Base-by-base conservation (phyloP, 2,888 invertebrate genomes). In the Dryocosmus kuriphilus region DNA sequence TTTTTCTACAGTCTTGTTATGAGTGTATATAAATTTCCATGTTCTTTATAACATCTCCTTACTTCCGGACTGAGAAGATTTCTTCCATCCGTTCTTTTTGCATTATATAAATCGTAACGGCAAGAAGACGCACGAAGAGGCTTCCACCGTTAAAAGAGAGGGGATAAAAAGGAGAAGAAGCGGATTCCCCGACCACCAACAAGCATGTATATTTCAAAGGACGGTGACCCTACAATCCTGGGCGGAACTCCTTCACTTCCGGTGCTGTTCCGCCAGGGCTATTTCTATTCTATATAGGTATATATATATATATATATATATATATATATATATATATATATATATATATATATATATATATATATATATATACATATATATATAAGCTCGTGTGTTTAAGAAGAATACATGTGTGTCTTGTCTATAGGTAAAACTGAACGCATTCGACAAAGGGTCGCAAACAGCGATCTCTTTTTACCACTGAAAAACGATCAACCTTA, bases 241-340 rank as follows among this genome's bases (percentile, higher is more conserved):
- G 89, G 87, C 89, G 90, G 90, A 90, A 90, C 90, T 90, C 86
- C 86, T 89, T 88, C 87, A 83, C 90, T 89, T 90, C 90, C 90
- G 89, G 90, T 90, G 87, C 86, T 89, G 89, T 90, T 88, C 88
- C 88, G 87, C 85, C 88, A 86, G 85, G 84, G 86, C 87, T 89
- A 87, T 88, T 88, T 88, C 88, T 85, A 87, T 85, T 41, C 41
- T n/a, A 86, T 84, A 85, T 84, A 83, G n/a, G n/a, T n/a, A n/a
- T n/a, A n/a, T n/a, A n/a, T n/a, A n/a, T n/a, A n/a, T n/a, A n/a
- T n/a, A n/a, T 85, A 73, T 80, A n/a, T n/a, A n/a, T n/a, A n/a
- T n/a, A n/a, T n/a, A n/a, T n/a, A n/a, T n/a, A n/a, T n/a, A n/a
- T n/a, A n/a, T n/a, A n/a, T n/a, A n/a, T n/a, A n/a, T n/a, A n/a